Conservation (phyloP, 92 coral and sea anemone species). For the Epizoanthus stellaris region DNA sequence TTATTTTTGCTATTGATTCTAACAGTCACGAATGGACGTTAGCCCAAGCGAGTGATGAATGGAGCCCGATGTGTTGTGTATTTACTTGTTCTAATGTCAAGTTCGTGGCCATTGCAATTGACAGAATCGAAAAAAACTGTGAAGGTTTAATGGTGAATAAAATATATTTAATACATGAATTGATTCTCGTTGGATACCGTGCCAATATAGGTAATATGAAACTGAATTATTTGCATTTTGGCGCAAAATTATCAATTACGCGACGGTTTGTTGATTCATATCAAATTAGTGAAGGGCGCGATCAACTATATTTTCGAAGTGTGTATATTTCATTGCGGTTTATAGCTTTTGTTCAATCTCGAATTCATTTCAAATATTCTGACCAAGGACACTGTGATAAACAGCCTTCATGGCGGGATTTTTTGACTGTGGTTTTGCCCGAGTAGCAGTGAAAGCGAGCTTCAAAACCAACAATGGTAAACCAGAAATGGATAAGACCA, state of each 20-base stretch:
- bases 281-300: slow-evolving; percentile 2
- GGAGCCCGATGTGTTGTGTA: no score
- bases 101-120: no score
- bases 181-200: not conserved
- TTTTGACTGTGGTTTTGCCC: slow-evolving; percentile 49
- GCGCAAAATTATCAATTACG: slow-evolving; percentile 1
- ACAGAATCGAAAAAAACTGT: not conserved
- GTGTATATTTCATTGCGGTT: not conserved
- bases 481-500: slow-evolving; percentile 18
- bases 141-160: not conserved
- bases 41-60: no score
- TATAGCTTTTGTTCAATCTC: not conserved
- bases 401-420: slow-evolving; percentile 25
- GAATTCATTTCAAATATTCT: not conserved
- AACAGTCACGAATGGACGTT: no score
- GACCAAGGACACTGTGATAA: not conserved
- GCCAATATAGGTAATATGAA: not conserved
- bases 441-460: slow-evolving; percentile 44
- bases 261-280: not conserved
- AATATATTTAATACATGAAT: not conserved
- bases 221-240: slow-evolving; percentile 2
- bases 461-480: slow-evolving; percentile 40
- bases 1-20: not conserved
- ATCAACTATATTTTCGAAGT: not conserved
- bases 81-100: no score